Percentiles rank a stretch among this genome's conserved stretches.
Evolutionary conservation across 2,797 vertebrate species (phyloP).

Genomic region (Agapornis canus): DNA sequence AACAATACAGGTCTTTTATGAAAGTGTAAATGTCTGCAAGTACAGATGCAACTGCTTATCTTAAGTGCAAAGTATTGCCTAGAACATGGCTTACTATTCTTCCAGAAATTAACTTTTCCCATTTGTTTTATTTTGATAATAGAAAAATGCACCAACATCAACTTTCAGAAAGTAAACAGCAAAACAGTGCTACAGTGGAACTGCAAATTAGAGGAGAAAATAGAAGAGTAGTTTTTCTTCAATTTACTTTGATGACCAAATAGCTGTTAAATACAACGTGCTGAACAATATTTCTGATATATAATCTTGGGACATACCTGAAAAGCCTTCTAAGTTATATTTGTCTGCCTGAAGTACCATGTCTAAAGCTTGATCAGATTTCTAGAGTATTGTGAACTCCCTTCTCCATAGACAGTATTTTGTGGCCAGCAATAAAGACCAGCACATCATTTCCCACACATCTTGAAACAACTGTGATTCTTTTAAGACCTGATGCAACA

Average conservation of each 20-base stretch:
- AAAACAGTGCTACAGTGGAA: neutral
- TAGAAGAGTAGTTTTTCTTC: neutral
- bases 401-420: neutral
- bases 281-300: neutral
- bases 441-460: neutral
- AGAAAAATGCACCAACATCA: neutral
- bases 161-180: neutral
- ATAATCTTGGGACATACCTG: neutral
- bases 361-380: neutral
- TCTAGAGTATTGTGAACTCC: neutral
- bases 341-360: neutral
- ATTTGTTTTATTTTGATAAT: neutral
- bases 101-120: neutral
- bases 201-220: neutral
- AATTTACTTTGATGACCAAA: neutral
- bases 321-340: neutral
- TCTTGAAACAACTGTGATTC: neutral
- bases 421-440: neutral
- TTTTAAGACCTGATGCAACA: neutral
- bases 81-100: neutral
- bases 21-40: neutral
- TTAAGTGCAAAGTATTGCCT: neutral
- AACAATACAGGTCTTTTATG: rapidly evolving
- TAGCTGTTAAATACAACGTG: neutral
- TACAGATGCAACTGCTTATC: rapidly evolving